Evolutionary conservation across 2,888 invertebrate species (phyloP).

Genomic region (Poecilobothrus nobilitatus): DNA sequence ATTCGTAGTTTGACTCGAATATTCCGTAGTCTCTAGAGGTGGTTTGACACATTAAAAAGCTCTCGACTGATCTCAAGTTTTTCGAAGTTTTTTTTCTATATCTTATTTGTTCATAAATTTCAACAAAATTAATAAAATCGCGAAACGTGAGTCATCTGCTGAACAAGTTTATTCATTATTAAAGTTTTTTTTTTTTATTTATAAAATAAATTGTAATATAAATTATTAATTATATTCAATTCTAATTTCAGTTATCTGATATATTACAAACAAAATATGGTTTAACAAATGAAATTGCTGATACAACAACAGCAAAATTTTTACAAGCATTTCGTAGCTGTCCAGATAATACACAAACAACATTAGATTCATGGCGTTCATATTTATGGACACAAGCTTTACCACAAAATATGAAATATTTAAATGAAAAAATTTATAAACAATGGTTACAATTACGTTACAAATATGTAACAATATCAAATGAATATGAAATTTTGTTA

Average conservation of each 20-base stretch:
- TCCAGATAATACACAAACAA: slow-evolving; percentile 66
- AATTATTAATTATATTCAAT: slow-evolving; percentile 7
- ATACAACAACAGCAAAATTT: slow-evolving; percentile 57
- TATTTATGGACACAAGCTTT: slow-evolving; percentile 70
- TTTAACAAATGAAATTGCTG: slow-evolving; percentile 55
- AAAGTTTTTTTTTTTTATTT: too few relatives aligned
- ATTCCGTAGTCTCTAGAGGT: too few relatives aligned
- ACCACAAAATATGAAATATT: slow-evolving; percentile 61
- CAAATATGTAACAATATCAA: slow-evolving; percentile 60
- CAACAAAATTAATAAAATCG: too few relatives aligned
- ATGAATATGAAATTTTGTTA: slow-evolving; percentile 61
- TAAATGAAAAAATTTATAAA: slow-evolving; percentile 64
- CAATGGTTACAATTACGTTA: slow-evolving; percentile 75
- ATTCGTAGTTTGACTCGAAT: too few relatives aligned
- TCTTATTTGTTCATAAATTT: too few relatives aligned
- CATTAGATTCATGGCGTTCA: slow-evolving; percentile 68
- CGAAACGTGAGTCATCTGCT: too few relatives aligned
- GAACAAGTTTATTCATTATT: too few relatives aligned
- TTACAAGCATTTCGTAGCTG: slow-evolving; percentile 69
- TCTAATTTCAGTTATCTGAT: slow-evolving; percentile 33
- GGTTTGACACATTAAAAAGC: too few relatives aligned
- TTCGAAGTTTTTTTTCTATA: too few relatives aligned
- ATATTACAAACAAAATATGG: slow-evolving; percentile 53
- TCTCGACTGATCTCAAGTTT: too few relatives aligned
- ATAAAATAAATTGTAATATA: too few relatives aligned